Percentiles rank a stretch among this genome's conserved stretches.
These are phyloP conservation scores for Ochotona curzoniae DNA, from an alignment of 2,113 vertebrate species.

Conservation along the genomic window DNA sequence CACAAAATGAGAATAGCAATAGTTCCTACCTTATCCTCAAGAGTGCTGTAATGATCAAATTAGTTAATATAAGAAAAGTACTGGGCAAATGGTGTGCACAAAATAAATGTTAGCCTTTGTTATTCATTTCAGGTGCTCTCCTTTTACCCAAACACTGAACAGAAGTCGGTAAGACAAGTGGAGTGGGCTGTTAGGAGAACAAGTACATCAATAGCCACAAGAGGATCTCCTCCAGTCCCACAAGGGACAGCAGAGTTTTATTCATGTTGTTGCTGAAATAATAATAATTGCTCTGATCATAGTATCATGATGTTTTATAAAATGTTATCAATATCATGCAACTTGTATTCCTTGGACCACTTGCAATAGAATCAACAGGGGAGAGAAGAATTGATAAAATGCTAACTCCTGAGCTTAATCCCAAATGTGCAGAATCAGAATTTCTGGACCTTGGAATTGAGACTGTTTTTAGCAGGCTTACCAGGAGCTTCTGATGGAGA, in stretches of 20 bases:
- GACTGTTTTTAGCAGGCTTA: constrained; percentile 3
- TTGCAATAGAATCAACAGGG: not conserved
- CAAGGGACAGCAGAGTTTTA: not conserved
- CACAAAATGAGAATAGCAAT: constrained; percentile 44
- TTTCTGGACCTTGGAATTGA: not conserved
- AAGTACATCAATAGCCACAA: not conserved
- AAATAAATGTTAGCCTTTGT: constrained; percentile 2
- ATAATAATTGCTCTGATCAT: constrained; percentile 13
- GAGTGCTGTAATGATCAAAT: constrained; percentile 37
- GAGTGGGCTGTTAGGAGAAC: not conserved
- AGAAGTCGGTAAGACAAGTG: not conserved
- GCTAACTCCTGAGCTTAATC: constrained; percentile 25
- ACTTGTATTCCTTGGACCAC: not conserved
- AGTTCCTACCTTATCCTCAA: not conserved
- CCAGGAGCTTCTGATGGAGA: constrained; percentile 27
- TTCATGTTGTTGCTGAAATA: not conserved
- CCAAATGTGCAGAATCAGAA: constrained; percentile 48
- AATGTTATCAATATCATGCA: not conserved
- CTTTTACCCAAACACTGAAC: not conserved
- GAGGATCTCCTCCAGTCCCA: not conserved
- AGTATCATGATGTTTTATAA: not conserved
- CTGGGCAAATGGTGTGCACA: not conserved
- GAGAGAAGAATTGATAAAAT: constrained; percentile 32
- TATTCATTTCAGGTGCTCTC: constrained; percentile 19
- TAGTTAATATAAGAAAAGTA: constrained; percentile 43